Evolutionary conservation across 2,113 vertebrate genomes (phyloP), one percentile per base, ranked within the genome.

Genomic region (Picathartes gymnocephalus): DNA sequence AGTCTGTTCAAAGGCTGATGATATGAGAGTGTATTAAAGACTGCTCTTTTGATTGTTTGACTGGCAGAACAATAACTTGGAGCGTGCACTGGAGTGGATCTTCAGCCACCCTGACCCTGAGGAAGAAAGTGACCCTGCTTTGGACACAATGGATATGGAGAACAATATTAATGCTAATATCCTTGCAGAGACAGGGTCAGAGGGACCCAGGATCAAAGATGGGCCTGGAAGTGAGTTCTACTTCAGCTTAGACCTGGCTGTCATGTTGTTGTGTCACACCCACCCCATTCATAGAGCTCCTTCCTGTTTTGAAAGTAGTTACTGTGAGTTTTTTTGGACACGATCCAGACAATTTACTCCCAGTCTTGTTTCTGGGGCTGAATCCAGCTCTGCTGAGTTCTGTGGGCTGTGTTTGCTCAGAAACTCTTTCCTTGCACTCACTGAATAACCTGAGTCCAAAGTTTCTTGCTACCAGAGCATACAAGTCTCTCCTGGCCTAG

Each of bases 11-110:
- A 61, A 39, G 69, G 33, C 71, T 25, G 4, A 14, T 40, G 50
- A 9, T 61, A 22, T 21, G 22, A n/a, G 37, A n/a, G 28, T 16
- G 18, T 58, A 5, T 76, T 95, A 42, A 90, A 61, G 28, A 22
- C 60, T 71, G 33, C 13, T 93, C 47, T 96, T 96, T 77, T 72
- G 17, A 28, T 85, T 86, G 22, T 91, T 45, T 96, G 70, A 15
- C 93, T 93, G 24, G 15, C 97, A 99, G 99, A 99, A 99, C 96
- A 98, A 98, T 96, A 99, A 99, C 95, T 97, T 99, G 65, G 99
- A 99, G 88, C 98, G 98, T 92, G 99, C 99, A 0, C 96, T 99
- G 79, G 99, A 99, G 93, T 99, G 99, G 99, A 99, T 99, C 96
- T 99, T 99, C 95, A 98, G 97, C 76, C 99, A 99, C 89, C 98